phyloP scores from a whole-genome alignment of 2,797 vertebrate genomes.

The Onychomys torridus region DNA sequence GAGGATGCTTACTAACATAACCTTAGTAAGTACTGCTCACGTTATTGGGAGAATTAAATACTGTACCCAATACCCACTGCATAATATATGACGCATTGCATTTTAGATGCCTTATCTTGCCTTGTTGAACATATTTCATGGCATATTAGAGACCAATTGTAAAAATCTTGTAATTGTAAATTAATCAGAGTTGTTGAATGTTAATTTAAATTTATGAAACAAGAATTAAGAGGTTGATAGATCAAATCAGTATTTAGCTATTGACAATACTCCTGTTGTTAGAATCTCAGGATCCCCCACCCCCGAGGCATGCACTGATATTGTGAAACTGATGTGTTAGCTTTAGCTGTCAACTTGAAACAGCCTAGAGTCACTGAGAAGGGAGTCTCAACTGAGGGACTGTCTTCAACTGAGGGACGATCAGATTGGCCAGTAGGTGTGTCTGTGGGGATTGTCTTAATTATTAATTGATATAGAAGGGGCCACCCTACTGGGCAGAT shows the following conservation, averaged over 20 bases:
- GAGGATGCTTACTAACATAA: neutral
- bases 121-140: neutral
- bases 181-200: neutral
- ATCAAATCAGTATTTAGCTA: neutral
- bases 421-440: neutral
- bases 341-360: neutral
- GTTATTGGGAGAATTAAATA: neutral
- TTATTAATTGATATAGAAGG: neutral
- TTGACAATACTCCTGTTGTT: neutral
- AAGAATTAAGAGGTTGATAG: neutral
- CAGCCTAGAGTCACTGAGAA: neutral
- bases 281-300: neutral
- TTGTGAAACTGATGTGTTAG: neutral
- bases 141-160: neutral
- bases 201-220: constrained; percentile 30
- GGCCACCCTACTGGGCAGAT: neutral
- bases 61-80: neutral
- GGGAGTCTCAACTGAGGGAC: neutral
- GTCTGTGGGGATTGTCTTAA: neutral
- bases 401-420: neutral
- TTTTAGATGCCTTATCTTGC: neutral
- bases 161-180: neutral
- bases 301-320: neutral
- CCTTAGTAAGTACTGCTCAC: neutral
- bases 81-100: neutral